phyloP scores from a whole-genome alignment of 2,888 invertebrate genomes.

The Cephus runcator region DNA sequence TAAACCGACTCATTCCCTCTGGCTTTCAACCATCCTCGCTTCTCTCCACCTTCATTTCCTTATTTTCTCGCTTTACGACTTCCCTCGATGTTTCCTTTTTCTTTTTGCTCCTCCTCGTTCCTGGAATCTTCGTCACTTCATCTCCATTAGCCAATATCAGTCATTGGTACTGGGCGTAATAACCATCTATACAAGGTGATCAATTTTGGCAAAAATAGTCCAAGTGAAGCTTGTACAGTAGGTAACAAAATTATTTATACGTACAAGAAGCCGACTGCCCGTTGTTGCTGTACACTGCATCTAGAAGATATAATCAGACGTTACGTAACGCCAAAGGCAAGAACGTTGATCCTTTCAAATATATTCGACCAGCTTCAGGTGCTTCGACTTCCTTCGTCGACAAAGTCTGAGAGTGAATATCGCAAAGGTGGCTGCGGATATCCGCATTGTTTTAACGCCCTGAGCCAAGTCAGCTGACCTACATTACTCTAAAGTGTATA shows the following conservation, averaged over 20 bases:
- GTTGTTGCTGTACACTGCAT: neutral
- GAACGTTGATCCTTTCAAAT: neutral
- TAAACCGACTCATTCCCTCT: neutral
- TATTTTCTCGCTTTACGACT: neutral
- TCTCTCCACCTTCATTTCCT: neutral
- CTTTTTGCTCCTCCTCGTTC: neutral
- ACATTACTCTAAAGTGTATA: slow-evolving; percentile 35
- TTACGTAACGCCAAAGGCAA: no score
- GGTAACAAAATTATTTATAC: neutral
- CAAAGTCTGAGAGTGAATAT: neutral
- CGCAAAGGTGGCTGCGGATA: slow-evolving; percentile 32
- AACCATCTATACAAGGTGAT: no score
- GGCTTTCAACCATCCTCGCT: neutral
- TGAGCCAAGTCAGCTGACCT: slow-evolving; percentile 56
- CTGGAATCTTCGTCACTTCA: neutral
- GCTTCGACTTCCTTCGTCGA: neutral
- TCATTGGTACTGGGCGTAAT: no score
- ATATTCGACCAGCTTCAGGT: neutral
- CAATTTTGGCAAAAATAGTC: neutral
- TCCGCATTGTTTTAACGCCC: slow-evolving; percentile 54
- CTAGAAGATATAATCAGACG: no score
- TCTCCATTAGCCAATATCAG: neutral
- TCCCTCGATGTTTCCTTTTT: neutral
- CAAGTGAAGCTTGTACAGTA: neutral
- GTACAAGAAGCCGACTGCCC: neutral